phyloP scores from a whole-genome alignment of 2,888 invertebrate genomes.

The Aphodius granarius region DNA sequence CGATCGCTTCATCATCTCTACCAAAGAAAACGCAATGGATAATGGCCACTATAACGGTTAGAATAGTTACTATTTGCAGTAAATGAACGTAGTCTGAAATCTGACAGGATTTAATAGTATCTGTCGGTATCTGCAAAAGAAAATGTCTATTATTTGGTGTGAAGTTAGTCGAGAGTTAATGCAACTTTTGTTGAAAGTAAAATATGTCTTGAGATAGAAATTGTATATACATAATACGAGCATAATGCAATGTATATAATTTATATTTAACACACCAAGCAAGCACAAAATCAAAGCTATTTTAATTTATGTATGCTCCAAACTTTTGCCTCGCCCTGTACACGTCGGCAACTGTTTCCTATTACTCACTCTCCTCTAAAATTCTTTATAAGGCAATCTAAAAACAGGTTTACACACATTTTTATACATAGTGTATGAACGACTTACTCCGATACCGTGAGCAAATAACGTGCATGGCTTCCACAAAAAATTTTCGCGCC shows the following conservation, averaged over 20 bases:
- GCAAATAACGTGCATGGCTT: constrained; percentile 52
- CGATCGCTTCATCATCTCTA: not conserved
- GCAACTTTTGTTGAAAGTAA: too few relatives aligned
- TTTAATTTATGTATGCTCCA: not conserved
- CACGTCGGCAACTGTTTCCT: not conserved
- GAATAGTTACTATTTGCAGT: not conserved
- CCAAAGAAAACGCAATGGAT: not conserved
- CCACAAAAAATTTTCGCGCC: constrained; percentile 54
- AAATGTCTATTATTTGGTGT: not conserved
- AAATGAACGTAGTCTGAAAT: not conserved
- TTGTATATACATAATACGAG: too few relatives aligned
- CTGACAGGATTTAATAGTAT: not conserved
- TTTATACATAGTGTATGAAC: not conserved
- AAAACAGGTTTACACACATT: constrained; percentile 1
- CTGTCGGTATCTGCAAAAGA: not conserved
- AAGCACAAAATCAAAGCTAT: not conserved
- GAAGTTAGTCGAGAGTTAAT: not conserved
- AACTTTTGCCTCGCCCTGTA: constrained; percentile 1
- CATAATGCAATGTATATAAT: not conserved
- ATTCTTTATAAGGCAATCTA: constrained; percentile 3
- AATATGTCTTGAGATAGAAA: too few relatives aligned
- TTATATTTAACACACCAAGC: not conserved
- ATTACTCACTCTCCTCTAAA: not conserved
- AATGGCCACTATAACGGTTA: not conserved
- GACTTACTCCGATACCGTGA: constrained; percentile 55